phyloP scores from a whole-genome alignment of 2,113 vertebrate species.

The Perccottus glenii region DNA sequence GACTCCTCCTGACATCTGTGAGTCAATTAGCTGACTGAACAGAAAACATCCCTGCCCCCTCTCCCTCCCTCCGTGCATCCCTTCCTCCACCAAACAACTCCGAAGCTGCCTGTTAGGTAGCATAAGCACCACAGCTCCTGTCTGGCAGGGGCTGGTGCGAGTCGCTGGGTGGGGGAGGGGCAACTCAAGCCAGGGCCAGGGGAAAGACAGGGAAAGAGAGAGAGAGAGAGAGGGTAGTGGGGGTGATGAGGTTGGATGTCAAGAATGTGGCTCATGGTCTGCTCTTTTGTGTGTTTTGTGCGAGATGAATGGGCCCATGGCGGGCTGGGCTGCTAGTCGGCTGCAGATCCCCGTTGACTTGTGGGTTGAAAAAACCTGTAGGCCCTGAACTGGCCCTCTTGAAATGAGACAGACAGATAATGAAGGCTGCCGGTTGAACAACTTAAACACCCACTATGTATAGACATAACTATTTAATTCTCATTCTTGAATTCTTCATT shows the following conservation, averaged over 20 bases:
- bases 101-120: constrained; percentile 45
- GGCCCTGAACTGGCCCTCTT: constrained; percentile 61
- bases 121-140: constrained; percentile 63
- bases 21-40: constrained; percentile 81
- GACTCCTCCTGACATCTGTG: constrained; percentile 78
- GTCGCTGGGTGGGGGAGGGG: constrained; percentile 75
- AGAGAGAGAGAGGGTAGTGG: constrained; percentile 55
- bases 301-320: constrained; percentile 70
- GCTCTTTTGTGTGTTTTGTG: constrained; percentile 80
- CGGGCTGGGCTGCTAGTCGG: constrained; percentile 60
- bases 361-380: constrained; percentile 62
- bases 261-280: constrained; percentile 81
- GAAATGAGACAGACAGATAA: constrained; percentile 63
- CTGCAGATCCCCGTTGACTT: constrained; percentile 64
- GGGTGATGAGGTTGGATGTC: constrained; percentile 80
- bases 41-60: constrained; percentile 77
- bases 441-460: constrained; percentile 59
- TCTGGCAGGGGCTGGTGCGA: constrained; percentile 58
- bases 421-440: constrained; percentile 60
- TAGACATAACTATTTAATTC: constrained; percentile 59
- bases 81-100: constrained; percentile 69
- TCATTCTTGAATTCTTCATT: too few species aligned
- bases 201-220: constrained; percentile 17
- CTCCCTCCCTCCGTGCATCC: constrained; percentile 42
- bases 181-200: constrained; percentile 50